Conservation (phyloP, 2,113 vertebrate species). For the Rutilus rutilus region DNA sequence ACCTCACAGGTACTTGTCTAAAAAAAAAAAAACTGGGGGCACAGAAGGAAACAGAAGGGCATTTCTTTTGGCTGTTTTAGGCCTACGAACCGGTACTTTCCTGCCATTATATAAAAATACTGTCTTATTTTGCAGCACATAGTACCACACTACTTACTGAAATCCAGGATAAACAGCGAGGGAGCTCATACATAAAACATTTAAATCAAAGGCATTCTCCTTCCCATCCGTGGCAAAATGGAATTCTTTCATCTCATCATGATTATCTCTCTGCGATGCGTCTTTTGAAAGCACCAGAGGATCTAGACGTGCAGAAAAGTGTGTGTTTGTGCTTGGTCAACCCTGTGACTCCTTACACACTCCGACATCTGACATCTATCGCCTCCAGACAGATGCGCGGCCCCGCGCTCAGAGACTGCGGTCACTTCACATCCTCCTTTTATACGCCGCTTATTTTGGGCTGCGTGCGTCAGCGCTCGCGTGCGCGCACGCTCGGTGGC, state of each 20-base stretch:
- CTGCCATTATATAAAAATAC: not conserved
- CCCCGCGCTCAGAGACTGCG: constrained; percentile 60
- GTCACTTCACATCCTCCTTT: constrained; percentile 65
- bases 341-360: constrained; percentile 59
- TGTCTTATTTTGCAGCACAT: not conserved
- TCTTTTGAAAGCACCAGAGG: not conserved
- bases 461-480: constrained; percentile 45
- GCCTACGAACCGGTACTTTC: not conserved
- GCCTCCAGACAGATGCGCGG: constrained; percentile 65
- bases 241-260: constrained; percentile 18
- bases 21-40: not conserved
- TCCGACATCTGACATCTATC: constrained; percentile 71
- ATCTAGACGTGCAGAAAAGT: not conserved
- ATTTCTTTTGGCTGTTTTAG: not conserved
- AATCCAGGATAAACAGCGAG: constrained; percentile 32
- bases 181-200: constrained; percentile 41
- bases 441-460: constrained; percentile 62
- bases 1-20: constrained; percentile 55
- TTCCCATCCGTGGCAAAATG: constrained; percentile 20
- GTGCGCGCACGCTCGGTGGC: not conserved
- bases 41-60: constrained; percentile 19
- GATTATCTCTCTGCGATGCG: constrained; percentile 14
- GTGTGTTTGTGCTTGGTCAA: constrained; percentile 54
- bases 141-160: not conserved
- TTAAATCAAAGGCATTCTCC: constrained; percentile 35